phyloP scores from a whole-genome alignment of 2,113 vertebrate species.

The Osmerus mordax region DNA sequence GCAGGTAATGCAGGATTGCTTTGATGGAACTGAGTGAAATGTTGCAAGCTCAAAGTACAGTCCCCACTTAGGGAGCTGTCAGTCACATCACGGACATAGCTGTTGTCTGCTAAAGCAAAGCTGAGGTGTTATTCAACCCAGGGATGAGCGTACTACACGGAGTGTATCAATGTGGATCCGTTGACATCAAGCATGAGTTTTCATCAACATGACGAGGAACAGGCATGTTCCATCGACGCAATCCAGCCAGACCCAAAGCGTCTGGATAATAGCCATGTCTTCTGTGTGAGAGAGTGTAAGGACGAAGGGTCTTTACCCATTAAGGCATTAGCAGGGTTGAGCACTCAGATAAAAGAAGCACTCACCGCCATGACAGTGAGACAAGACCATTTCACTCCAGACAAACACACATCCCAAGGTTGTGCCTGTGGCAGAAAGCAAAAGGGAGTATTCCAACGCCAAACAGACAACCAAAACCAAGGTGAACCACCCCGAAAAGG shows the following conservation, averaged over 20 bases:
- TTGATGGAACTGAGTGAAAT: not conserved
- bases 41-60: not conserved
- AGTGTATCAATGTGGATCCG: conserved; percentile 1
- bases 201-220: conserved; percentile 20
- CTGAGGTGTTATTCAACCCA: no score
- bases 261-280: conserved; percentile 32
- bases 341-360: conserved; percentile 26
- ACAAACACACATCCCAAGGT: conserved; percentile 21
- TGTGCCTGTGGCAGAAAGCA: conserved; percentile 1
- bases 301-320: conserved; percentile 39
- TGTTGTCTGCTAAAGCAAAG: not conserved
- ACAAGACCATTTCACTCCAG: conserved; percentile 17
- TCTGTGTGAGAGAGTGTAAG: conserved; percentile 26
- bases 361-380: conserved; percentile 30
- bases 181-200: conserved; percentile 24
- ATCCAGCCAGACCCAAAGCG: conserved; percentile 17
- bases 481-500: conserved; percentile 11
- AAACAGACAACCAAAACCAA: not conserved
- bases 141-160: not conserved
- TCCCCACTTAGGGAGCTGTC: not conserved
- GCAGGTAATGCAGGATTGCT: not conserved
- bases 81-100: not conserved
- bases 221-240: conserved; percentile 15
- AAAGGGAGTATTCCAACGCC: not conserved
- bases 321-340: conserved; percentile 35